A percentile compares a stretch with the other conserved stretches of the same genome.
phyloP scores from a whole-genome alignment of 2,888 invertebrate species.

The Tribolium freemani region DNA sequence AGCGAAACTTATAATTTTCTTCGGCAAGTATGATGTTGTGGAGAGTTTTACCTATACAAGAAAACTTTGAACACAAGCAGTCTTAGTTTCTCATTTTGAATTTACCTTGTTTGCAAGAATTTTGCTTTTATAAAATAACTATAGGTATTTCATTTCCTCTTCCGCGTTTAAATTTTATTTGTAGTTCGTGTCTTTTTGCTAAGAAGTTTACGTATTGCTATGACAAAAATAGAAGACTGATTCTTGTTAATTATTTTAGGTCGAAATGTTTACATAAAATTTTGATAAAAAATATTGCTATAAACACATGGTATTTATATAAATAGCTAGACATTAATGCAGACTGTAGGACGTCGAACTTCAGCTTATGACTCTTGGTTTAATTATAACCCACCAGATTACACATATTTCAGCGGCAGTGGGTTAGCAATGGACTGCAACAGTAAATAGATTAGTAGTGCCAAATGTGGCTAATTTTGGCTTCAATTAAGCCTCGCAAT shows the following conservation, averaged over 20 bases:
- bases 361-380: slow-evolving; percentile 42
- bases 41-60: too few species aligned
- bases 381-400: slow-evolving; percentile 39
- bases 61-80: too few species aligned
- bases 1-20: too few species aligned
- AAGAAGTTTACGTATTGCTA: background rate
- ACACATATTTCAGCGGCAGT: slow-evolving; percentile 15
- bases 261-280: too few species aligned
- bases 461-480: slow-evolving; percentile 5
- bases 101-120: too few species aligned
- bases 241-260: too few species aligned
- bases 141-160: too few species aligned
- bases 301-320: slow-evolving; percentile 19
- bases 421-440: slow-evolving; percentile 14
- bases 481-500: background rate
- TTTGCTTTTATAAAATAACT: too few species aligned
- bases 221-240: background rate
- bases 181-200: too few species aligned
- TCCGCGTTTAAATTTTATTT: too few species aligned
- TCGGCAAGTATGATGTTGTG: too few species aligned
- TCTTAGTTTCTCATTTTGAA: too few species aligned
- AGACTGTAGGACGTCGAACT: slow-evolving; percentile 45
- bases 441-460: slow-evolving; percentile 24
- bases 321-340: slow-evolving; percentile 44
- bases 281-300: background rate